These are phyloP conservation scores for Drosophila elegans DNA, from an alignment of 1,140 invertebrate genomes.

Conservation along the genomic window DNA sequence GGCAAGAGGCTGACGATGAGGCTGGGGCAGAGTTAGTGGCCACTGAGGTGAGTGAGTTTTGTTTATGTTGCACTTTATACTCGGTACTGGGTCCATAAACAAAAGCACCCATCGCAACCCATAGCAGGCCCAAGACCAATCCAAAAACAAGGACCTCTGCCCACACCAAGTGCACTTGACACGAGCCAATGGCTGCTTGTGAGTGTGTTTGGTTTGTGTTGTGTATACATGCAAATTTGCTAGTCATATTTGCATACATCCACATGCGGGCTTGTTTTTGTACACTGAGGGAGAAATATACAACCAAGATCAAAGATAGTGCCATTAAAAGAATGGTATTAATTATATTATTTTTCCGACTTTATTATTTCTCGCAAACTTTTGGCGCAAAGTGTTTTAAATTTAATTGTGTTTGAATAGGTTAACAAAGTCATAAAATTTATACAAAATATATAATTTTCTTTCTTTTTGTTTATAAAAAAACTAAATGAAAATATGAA, in stretches of 20 bases:
- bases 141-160: conserved; percentile 31
- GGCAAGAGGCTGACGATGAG: no score
- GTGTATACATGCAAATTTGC: conserved; percentile 66
- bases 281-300: conserved; percentile 8
- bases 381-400: no score
- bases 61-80: conserved; percentile 76
- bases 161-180: conserved; percentile 65
- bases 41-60: conserved; percentile 39
- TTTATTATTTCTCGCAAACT: not conserved
- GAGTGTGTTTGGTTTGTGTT: conserved; percentile 36
- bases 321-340: not conserved
- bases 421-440: no score
- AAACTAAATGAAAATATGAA: no score
- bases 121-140: conserved; percentile 4
- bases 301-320: not conserved
- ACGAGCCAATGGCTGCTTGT: conserved; percentile 9
- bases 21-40: not conserved
- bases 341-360: not conserved
- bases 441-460: no score
- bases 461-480: no score
- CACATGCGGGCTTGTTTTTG: conserved; percentile 9
- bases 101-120: conserved; percentile 24
- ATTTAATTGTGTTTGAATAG: no score
- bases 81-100: conserved; percentile 60
- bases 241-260: conserved; percentile 64